These are phyloP conservation scores for Drosophila santomea DNA, from an alignment of 1,140 invertebrate species.

Conservation along the genomic window DNA sequence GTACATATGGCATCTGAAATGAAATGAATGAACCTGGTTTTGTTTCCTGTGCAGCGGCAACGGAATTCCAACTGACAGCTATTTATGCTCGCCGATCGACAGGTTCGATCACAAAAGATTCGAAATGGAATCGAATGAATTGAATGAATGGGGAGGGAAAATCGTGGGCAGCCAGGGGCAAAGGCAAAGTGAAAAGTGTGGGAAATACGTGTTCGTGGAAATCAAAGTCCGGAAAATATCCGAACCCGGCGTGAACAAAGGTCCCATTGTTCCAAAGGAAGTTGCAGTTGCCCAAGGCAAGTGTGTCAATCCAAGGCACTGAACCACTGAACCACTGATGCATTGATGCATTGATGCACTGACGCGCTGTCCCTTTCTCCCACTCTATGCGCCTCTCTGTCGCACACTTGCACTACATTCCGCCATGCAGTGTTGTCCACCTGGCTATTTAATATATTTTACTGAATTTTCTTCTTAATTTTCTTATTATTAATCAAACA, in stretches of 20 bases:
- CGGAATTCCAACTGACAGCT: constrained; percentile 72
- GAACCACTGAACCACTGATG: too few relatives aligned
- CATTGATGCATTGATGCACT: not conserved
- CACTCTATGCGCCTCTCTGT: not conserved
- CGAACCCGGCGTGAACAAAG: constrained; percentile 47
- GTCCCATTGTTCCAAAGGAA: constrained; percentile 65
- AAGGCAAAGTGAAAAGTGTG: constrained; percentile 68
- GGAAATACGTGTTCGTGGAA: constrained; percentile 70
- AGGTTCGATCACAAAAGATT: constrained; percentile 43
- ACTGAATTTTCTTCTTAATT: too few relatives aligned
- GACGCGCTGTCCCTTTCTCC: constrained; percentile 4
- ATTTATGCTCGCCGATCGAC: constrained; percentile 62
- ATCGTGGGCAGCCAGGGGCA: constrained; percentile 28
- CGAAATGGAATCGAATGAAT: constrained; percentile 37
- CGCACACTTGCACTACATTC: constrained; percentile 1
- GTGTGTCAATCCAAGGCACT: constrained; percentile 40
- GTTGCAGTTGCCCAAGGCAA: constrained; percentile 43
- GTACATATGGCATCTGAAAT: not conserved
- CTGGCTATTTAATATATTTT: not conserved
- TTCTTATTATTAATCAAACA: too few relatives aligned
- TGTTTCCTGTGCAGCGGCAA: constrained; percentile 21
- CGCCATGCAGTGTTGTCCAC: constrained; percentile 4
- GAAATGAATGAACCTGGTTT: not conserved
- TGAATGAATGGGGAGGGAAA: constrained; percentile 16
- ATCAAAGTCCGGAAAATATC: constrained; percentile 65